These are phyloP conservation scores for Cryptotis parvus DNA, from an alignment of 2,113 vertebrate species.

Conservation along the genomic window DNA sequence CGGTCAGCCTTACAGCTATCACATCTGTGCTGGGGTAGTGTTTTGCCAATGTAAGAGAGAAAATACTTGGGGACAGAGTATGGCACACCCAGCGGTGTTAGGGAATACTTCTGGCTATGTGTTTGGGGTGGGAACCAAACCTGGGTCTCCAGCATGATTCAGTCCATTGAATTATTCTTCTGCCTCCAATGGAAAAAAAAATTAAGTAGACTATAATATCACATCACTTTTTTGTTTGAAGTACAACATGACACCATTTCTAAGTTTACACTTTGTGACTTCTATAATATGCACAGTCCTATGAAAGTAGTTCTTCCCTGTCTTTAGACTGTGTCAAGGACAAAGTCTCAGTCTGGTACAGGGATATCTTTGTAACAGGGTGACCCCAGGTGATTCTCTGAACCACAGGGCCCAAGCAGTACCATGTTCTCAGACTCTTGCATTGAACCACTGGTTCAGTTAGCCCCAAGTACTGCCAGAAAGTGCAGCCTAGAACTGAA, in stretches of 20 bases:
- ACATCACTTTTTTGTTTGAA: background rate
- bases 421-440: too few species aligned
- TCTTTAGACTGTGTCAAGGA: background rate
- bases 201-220: background rate
- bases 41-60: background rate
- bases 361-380: background rate
- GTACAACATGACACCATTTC: background rate
- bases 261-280: background rate
- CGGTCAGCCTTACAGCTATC: background rate
- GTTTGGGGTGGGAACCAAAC: too few species aligned
- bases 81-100: too few species aligned
- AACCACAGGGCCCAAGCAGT: too few species aligned
- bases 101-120: too few species aligned
- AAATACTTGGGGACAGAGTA: background rate
- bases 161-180: too few species aligned
- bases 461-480: too few species aligned
- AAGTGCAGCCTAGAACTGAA: too few species aligned
- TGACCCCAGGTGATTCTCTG: too few species aligned
- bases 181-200: too few species aligned
- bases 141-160: too few species aligned
- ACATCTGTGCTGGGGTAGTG: background rate
- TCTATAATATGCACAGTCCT: background rate
- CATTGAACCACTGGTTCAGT: too few species aligned
- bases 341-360: background rate
- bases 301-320: background rate